Percentiles rank a stretch among this genome's conserved stretches.
These are phyloP conservation scores for Cosmopolites sordidus DNA, from an alignment of 2,888 invertebrate species.

Conservation along the genomic window DNA sequence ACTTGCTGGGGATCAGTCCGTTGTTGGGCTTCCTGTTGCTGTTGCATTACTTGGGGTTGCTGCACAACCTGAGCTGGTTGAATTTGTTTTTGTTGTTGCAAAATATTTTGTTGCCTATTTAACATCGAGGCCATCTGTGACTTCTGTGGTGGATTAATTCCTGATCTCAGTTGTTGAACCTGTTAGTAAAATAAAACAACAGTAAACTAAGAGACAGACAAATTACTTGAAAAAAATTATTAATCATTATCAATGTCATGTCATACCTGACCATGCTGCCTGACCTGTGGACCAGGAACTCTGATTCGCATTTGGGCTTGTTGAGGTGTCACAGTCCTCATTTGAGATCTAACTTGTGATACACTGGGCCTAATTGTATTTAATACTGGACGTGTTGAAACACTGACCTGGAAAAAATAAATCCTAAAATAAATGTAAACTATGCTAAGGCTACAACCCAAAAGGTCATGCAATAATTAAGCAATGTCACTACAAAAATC, in stretches of 20 bases:
- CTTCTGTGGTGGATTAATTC: slow-evolving; percentile 6
- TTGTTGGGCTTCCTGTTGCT: slow-evolving; percentile 19
- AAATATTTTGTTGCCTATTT: slow-evolving; percentile 4
- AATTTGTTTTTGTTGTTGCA: slow-evolving; percentile 5
- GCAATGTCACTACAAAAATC: too few species aligned
- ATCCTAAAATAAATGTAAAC: not conserved
- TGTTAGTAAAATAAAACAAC: not conserved
- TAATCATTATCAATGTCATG: too few species aligned
- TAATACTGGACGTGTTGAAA: too few species aligned
- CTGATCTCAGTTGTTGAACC: slow-evolving; percentile 6
- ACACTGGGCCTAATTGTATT: not conserved
- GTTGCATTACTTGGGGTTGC: slow-evolving; percentile 18
- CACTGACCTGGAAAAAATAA: too few species aligned
- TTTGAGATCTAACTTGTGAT: slow-evolving; percentile 10
- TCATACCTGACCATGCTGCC: not conserved
- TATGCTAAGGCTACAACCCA: not conserved
- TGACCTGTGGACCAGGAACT: slow-evolving; percentile 4
- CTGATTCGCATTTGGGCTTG: slow-evolving; percentile 15
- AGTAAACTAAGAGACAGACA: too few species aligned
- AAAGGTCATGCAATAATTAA: not conserved
- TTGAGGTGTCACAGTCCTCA: slow-evolving; percentile 16
- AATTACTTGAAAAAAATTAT: too few species aligned
- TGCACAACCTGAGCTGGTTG: slow-evolving; percentile 4
- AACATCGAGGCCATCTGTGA: not conserved
- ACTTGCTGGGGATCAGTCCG: slow-evolving; percentile 1